phyloP scores from a whole-genome alignment of 2,888 invertebrate species.

The Drosophila melanosoma region DNA sequence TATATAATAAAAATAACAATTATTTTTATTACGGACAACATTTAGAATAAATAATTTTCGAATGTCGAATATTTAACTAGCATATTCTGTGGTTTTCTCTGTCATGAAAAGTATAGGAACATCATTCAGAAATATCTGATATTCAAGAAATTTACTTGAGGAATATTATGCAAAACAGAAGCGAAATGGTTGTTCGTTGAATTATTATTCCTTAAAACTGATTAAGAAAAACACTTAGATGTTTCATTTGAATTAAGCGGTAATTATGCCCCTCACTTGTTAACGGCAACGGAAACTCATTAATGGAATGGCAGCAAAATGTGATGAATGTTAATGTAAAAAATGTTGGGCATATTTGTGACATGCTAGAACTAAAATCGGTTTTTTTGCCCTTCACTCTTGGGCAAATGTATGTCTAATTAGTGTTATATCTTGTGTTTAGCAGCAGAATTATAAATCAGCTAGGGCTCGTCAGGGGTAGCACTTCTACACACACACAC shows the following conservation, averaged over 20 bases:
- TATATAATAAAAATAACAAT: too few species aligned
- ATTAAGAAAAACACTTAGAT: background rate
- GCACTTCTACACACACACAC: background rate
- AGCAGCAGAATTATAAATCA: conserved; percentile 10
- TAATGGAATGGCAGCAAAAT: background rate
- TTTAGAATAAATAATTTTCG: too few species aligned
- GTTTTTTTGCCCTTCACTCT: background rate
- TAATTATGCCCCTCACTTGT: too few species aligned
- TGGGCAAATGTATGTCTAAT: conserved; percentile 14
- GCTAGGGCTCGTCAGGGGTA: background rate
- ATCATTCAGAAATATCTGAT: background rate
- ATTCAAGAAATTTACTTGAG: background rate
- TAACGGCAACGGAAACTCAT: too few species aligned
- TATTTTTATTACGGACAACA: too few species aligned
- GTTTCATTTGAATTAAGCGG: background rate
- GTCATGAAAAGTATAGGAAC: background rate
- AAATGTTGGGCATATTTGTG: background rate
- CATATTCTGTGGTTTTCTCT: too few species aligned
- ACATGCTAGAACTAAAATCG: background rate
- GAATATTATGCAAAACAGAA: background rate
- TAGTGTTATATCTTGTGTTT: conserved; percentile 4
- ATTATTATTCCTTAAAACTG: background rate
- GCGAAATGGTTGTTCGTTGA: background rate
- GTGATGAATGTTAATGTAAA: background rate
- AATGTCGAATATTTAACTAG: too few species aligned